Percentiles rank a stretch among this genome's conserved stretches.
Conservation (phyloP, 2,797 vertebrate species). For the Phoebastria nigripes region DNA sequence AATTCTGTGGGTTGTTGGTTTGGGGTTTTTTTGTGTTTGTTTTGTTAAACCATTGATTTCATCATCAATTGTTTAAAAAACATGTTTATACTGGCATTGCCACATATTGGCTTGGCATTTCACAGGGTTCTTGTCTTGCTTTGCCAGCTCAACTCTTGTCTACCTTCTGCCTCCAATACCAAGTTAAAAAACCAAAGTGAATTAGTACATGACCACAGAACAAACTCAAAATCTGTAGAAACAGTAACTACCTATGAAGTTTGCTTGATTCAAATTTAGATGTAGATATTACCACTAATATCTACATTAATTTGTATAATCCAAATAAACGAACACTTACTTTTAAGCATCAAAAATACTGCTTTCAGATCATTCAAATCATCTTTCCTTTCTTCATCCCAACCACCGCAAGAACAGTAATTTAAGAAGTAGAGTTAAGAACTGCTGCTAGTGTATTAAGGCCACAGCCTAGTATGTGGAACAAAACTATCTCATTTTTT, state of each 20-base stretch:
- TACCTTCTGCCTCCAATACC: neutral
- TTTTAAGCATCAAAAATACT: neutral
- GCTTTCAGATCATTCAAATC: neutral
- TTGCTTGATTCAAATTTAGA: neutral
- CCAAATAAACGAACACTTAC: neutral
- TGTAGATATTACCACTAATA: neutral
- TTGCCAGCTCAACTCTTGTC: neutral
- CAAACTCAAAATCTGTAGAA: neutral
- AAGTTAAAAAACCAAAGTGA: neutral
- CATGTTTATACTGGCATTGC: neutral
- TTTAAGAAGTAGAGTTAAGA: neutral
- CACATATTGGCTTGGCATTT: neutral
- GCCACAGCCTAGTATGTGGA: neutral
- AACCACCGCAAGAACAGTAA: neutral
- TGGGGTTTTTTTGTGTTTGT: neutral
- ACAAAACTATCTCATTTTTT: fast-evolving
- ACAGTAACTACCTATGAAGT: neutral
- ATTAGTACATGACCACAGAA: neutral
- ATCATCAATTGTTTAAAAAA: neutral
- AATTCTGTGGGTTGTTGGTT: neutral
- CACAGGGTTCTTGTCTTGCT: neutral
- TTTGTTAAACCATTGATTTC: neutral
- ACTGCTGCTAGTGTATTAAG: neutral
- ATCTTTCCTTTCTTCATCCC: neutral
- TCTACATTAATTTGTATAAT: neutral